Evolutionary conservation across 2,888 invertebrate genomes (phyloP).

Genomic region (Petrolisthes cinctipes): DNA sequence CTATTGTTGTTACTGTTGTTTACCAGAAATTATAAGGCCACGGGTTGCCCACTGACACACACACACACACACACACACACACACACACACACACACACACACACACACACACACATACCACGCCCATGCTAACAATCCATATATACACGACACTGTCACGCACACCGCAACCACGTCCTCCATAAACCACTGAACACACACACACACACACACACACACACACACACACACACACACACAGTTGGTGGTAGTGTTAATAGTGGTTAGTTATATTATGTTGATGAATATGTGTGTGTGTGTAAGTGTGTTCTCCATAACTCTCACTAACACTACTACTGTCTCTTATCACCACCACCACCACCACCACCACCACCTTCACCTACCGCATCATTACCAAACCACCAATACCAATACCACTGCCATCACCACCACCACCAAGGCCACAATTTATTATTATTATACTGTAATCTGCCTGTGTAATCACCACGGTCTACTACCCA

Average conservation of each 20-base stretch:
- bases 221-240: not conserved
- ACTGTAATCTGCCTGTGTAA: no score
- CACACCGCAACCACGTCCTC: no score
- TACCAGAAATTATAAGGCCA: not conserved
- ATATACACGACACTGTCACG: not conserved
- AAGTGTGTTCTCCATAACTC: no score
- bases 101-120: constrained; percentile 3
- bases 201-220: not conserved
- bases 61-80: constrained; percentile 22
- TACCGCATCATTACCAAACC: not conserved
- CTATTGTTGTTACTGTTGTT: not conserved
- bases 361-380: not conserved
- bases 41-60: not conserved
- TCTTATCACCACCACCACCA: not conserved
- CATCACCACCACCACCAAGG: not conserved
- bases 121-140: not conserved
- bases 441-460: no score
- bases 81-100: constrained; percentile 24
- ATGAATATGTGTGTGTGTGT: no score
- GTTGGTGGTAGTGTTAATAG: no score
- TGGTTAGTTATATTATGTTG: no score
- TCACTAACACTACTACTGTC: not conserved
- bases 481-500: no score
- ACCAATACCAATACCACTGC: not conserved
- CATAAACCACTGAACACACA: not conserved